Evolutionary conservation across 2,797 vertebrate species (phyloP), one percentile per base, ranked within the genome.

Genomic region (Erpetoichthys calabaricus): DNA sequence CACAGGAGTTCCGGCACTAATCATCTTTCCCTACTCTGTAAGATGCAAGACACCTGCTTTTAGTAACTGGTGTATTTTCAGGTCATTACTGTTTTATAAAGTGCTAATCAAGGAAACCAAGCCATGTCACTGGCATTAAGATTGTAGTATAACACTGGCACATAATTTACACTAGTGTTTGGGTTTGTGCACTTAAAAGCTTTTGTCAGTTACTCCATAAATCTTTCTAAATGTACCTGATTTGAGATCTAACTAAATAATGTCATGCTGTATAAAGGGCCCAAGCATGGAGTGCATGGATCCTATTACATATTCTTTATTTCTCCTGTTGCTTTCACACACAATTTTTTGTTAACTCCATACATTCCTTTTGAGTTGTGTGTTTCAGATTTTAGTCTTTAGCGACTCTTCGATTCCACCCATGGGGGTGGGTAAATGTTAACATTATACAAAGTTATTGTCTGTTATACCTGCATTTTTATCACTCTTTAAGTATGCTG

Each of bases 31-130:
- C 78, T 71, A 75, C 86, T 73, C 82, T 78, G 78, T 61, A 66
- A 80, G 79, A 83, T 66, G 65, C 63, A 64, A 81, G 76, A 78
- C 78, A 80, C 82, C 78, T 78, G 79, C 79, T 84, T 86, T 72
- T 76, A 82, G 77, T 82, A 73, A 78, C 70, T 67, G 74, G 70
- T 82, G 87, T 80, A 85, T 88, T 88, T 85, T 76, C 68, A 75
- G 81, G 81, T 83, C 86, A 86, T 91, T 89, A 87, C 73, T 63
- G 77, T 79, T 77, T 75, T 64, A 63, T 47, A 73, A 68, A 77
- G 68, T 72, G 70, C 78, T 76, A 84, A 81, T 80, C 80, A 83
- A 73, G 81, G 67, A 78, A 78, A 78, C 79, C 72, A 67, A 71
- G 75, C 76, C 69, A 75, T 78, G 75, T 73, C 60, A 65, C 69